Percentiles rank a stretch among this genome's conserved stretches.
These are phyloP conservation scores for Orthonychiurus folsomi DNA, from an alignment of 2,888 invertebrate genomes.

Conservation along the genomic window DNA sequence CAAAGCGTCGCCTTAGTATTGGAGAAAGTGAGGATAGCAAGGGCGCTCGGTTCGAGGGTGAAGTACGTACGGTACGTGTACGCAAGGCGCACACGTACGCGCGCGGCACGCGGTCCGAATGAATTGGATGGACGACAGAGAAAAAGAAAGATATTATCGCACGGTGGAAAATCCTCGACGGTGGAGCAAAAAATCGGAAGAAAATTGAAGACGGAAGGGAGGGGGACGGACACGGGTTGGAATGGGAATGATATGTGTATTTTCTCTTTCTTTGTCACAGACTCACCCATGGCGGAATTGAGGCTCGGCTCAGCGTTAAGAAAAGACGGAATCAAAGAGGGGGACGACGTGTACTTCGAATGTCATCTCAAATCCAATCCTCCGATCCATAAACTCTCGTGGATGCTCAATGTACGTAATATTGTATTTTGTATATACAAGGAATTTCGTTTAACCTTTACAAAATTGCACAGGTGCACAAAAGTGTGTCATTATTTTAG, in stretches of 20 bases:
- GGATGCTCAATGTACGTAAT: constrained; percentile 37
- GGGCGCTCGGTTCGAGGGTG: too few species aligned
- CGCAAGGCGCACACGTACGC: too few species aligned
- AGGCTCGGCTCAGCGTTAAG: constrained; percentile 35
- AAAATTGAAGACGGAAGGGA: constrained; percentile 6
- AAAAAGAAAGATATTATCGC: background rate
- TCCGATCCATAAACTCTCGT: constrained; percentile 33
- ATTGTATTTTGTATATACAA: too few species aligned
- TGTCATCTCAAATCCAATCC: constrained; percentile 38
- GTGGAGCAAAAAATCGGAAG: background rate
- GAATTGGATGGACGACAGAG: background rate
- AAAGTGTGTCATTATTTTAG: too few species aligned
- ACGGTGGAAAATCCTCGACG: background rate
- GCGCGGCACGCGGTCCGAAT: background rate
- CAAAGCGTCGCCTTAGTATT: too few species aligned
- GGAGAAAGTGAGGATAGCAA: too few species aligned
- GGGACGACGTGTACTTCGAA: constrained; percentile 39
- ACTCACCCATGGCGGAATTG: constrained; percentile 34
- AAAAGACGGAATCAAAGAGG: constrained; percentile 37
- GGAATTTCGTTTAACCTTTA: too few species aligned
- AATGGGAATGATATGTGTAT: constrained; percentile 6
- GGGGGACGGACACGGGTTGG: too few species aligned
- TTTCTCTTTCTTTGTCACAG: constrained; percentile 18
- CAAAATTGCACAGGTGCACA: too few species aligned
- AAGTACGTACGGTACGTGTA: too few species aligned